A percentile compares a stretch with the other conserved stretches of the same genome.
These are phyloP conservation scores for Centropyge bicolor DNA, from an alignment of 2,797 vertebrate genomes.

Conservation along the genomic window DNA sequence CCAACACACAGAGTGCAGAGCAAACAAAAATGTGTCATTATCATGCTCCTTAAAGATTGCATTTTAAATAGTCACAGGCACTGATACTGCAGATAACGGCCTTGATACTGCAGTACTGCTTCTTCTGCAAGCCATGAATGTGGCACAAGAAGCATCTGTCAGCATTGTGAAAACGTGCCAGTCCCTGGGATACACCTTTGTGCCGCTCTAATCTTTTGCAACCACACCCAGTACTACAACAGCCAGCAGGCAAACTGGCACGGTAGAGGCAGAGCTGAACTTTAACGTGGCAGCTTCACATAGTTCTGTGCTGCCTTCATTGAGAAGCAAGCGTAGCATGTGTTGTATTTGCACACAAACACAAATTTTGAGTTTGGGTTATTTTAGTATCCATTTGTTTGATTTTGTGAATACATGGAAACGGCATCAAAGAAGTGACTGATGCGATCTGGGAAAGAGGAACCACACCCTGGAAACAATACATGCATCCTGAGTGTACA, in stretches of 20 bases:
- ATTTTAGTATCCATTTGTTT: neutral
- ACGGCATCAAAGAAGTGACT: conserved; percentile 18
- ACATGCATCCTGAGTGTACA: conserved; percentile 7
- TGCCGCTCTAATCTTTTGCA: conserved; percentile 28
- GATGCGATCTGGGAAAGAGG: conserved; percentile 24
- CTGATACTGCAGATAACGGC: neutral
- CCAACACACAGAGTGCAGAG: no score
- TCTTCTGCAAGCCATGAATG: conserved; percentile 5
- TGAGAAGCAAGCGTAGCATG: neutral
- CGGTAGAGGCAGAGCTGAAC: conserved; percentile 37
- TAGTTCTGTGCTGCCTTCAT: conserved; percentile 25
- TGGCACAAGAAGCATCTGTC: conserved; percentile 14
- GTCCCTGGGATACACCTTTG: conserved; percentile 10
- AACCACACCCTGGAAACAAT: conserved; percentile 44
- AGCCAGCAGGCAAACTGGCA: conserved; percentile 59
- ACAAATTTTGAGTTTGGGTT: neutral
- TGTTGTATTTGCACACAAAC: neutral
- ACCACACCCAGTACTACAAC: conserved; percentile 59
- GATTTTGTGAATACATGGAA: neutral
- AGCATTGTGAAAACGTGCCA: conserved; percentile 23
- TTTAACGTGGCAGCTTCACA: conserved; percentile 8
- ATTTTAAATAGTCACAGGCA: neutral
- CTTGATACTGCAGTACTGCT: neutral
- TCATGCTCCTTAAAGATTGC: neutral
- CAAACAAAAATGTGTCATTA: neutral